Evolutionary conservation across 2,888 invertebrate species (phyloP), one percentile per base, ranked within the genome.

Genomic region (Eupithecia pulchellata): DNA sequence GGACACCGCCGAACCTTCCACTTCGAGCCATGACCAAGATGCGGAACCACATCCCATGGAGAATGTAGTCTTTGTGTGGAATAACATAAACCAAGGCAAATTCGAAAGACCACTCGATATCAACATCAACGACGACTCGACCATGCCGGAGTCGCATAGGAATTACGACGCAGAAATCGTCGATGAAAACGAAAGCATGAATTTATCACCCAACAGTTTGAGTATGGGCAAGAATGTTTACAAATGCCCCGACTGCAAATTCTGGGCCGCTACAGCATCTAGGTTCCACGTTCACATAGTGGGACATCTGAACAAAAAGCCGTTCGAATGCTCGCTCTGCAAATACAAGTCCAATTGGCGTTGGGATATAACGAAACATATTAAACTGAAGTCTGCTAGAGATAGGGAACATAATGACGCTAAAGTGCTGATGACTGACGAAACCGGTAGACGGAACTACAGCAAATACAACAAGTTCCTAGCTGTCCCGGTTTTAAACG

Each of bases 351-450:
- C 98, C 34, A 99, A 99, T 87, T 99, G 99, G 98, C 96, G 98
- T 77, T 99, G 98, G 98, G 99, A 99, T 91, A 98, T 99, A 73
- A 98, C 98, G 32, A 98, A 99, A 89, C 99, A 99, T 89, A 98
- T 99, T 77, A 97, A 98, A 83, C 94, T 98, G 81, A 98, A 98
- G 93, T 97, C 97, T 9, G 97, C 97, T 29, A 95, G 98, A 76
- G 98, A 98, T 91, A 96, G 97, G 65, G 96, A 96, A 64, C 98
- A 98, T 89, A 96, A 96, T 81, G 95, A 95, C 75, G 97, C 97
- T 64, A 96, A 97, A 89, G 98, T 98, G 60, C 94, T 98, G 69
- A 97, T 98, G 97, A 98, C 98, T 64, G 98, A 98, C 86, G 98
- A 98, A 91, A 97, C 98, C 52, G 98, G 98, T 11, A 95, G 98